Evolutionary conservation across 2,888 invertebrate genomes (phyloP), one percentile per base, ranked within the genome.

Genomic region (Hyles lineata): DNA sequence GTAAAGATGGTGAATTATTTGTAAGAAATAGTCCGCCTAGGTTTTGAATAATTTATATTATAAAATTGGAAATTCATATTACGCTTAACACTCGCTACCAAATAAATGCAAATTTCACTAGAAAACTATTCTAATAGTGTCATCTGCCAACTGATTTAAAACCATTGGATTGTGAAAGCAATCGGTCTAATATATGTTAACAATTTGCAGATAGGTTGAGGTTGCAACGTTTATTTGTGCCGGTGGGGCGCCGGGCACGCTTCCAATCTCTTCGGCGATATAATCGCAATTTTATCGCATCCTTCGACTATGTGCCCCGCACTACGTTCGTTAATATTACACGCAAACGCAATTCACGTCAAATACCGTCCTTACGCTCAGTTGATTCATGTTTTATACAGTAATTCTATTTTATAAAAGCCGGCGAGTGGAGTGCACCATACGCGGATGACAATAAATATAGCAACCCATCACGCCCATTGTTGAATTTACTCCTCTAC

Each of bases 231-330:
- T 75, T 67, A 74, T 73, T 71, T 63, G 58, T 50, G n/a, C 52
- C 55, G 71, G 63, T 75, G 73, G 83, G 83, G 86, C 85, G 82
- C 71, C 74, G 87, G 89, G 90, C 90, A 87, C 75, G 55, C 82
- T 86, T 90, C 89, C 90, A 90, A 90, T 83, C 79, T 80, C 79
- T 80, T 77, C 75, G 76, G 80, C 82, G 82, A 87, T 84, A 86
- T 87, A 84, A 88, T 89, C 83, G 80, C 79, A 82, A 85, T 87
- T 88, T 89, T 88, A 89, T 87, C 83, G 80, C 79, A 75, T 79
- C 80, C 80, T 76, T 74, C 77, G 75, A 75, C 78, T 77, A 73
- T 63, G 73, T 74, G 74, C 77, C 80, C 80, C 80, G 59, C 21
- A n/a, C 60, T 58, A 69, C 50, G 50, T 43, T 50, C 35, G 59